Evolutionary conservation across 2,797 vertebrate genomes (phyloP).

Genomic region (Morelia viridis): DNA sequence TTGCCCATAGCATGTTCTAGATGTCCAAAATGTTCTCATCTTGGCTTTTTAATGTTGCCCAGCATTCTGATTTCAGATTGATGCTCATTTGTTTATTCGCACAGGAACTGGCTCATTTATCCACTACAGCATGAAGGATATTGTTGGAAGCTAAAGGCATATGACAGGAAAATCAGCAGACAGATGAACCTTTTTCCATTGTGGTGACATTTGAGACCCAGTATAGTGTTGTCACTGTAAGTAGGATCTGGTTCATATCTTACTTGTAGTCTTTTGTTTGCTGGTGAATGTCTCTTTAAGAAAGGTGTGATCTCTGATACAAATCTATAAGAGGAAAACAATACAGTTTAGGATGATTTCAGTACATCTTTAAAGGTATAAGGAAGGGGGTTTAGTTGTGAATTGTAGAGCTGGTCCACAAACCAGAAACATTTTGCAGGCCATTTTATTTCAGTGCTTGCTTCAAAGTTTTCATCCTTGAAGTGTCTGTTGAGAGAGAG

Average conservation of each 20-base stretch:
- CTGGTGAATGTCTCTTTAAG: not conserved
- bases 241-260: not conserved
- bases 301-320: not conserved
- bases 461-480: not conserved
- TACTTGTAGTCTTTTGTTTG: not conserved
- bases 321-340: not conserved
- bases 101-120: not conserved
- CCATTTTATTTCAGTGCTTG: not conserved
- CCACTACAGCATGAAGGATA: not conserved
- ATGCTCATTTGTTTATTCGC: not conserved
- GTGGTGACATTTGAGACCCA: not conserved
- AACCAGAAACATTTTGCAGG: not conserved
- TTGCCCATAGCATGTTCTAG: not conserved
- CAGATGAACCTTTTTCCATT: not conserved
- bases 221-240: not conserved
- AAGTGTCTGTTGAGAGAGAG: not conserved
- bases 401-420: not conserved
- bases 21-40: not conserved
- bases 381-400: not conserved
- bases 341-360: not conserved
- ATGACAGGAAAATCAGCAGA: not conserved
- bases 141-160: not conserved
- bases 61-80: not conserved
- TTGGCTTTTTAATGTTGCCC: not conserved
- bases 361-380: not conserved